Base-by-base conservation (phyloP, 2,797 vertebrate species). In the Pogonophryne albipinna region DNA sequence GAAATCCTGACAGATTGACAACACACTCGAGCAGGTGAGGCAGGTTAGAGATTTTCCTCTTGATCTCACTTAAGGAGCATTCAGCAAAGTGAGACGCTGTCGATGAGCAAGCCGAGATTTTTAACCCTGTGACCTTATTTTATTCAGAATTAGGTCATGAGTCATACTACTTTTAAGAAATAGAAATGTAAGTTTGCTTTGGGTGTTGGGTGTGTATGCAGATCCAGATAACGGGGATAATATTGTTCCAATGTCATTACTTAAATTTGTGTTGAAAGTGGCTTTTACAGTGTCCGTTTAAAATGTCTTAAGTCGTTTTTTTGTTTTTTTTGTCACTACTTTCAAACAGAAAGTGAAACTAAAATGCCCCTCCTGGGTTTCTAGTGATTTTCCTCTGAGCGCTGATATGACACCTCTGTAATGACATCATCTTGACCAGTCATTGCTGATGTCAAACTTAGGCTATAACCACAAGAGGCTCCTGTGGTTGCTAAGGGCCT, bases 1-100 rank as follows among this genome's bases (percentile, higher is more conserved):
- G 66, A 82, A 79, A 74, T 74, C 59, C 70, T 82, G 66, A 79
- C 66, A 49, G 74, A 65, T 73, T 85, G 76, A 85, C 83, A 46
- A 72, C 66, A 62, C 62, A 23, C 55, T 49, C 42, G 19, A 76
- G 62, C 81, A 75, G 81, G 72, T 80, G 83, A 52, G 66, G 62
- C 51, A 56, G 66, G 70, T 88, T 76, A 66, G 76, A 78, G 53
- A 53, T 77, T 86, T 68, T 81, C 64, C 41, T 71, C 51, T 76
- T 69, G 58, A 58, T 23, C 15, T 62, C 52, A 64, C 17, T 62
- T 42, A 10, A 72, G 55, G 67, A 76, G 72, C 74, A 66, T 65
- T 66, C 31, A 75, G 65, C 45, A 68, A 64, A 63, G 16, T 42
- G 67, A 69, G 53, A 65, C 31, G 16, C 45, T 52, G 52, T 79